phyloP scores from a whole-genome alignment of 2,888 invertebrate species.

The Griposia aprilina region DNA sequence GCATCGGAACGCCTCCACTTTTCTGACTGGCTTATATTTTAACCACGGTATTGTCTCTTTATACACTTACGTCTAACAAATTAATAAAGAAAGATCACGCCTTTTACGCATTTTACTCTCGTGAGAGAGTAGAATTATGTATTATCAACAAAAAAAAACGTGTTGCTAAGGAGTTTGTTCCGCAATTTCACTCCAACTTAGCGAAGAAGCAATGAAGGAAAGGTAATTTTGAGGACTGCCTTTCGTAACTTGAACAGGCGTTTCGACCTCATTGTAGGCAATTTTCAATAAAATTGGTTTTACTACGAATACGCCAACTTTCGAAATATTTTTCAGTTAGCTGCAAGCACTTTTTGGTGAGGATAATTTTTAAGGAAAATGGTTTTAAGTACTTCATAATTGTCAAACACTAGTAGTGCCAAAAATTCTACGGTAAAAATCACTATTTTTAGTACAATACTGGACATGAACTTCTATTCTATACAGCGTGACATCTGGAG shows the following conservation, averaged over 20 bases:
- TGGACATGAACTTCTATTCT: constrained; percentile 11
- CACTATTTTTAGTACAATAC: neutral
- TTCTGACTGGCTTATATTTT: too few relatives aligned
- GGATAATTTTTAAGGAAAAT: neutral
- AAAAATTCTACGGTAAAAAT: constrained; percentile 1
- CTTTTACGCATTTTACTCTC: too few relatives aligned
- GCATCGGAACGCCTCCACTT: neutral
- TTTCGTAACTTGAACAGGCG: neutral
- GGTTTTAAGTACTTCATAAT: neutral
- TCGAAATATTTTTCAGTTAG: too few relatives aligned
- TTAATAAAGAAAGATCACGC: constrained; percentile 2
- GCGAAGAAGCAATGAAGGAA: neutral
- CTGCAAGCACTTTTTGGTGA: neutral
- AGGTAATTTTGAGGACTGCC: neutral
- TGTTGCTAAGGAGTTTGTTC: neutral
- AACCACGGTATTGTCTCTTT: neutral
- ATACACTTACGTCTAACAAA: neutral
- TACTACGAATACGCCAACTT: too few relatives aligned
- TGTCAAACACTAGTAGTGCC: neutral
- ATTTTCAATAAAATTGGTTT: too few relatives aligned
- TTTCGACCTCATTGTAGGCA: neutral
- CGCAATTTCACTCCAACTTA: neutral
- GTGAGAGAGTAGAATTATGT: neutral
- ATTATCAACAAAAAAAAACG: neutral
- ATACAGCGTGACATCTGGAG: constrained; percentile 29